These are phyloP conservation scores for Petrolisthes manimaculis DNA, from an alignment of 2,888 invertebrate genomes.

Conservation along the genomic window DNA sequence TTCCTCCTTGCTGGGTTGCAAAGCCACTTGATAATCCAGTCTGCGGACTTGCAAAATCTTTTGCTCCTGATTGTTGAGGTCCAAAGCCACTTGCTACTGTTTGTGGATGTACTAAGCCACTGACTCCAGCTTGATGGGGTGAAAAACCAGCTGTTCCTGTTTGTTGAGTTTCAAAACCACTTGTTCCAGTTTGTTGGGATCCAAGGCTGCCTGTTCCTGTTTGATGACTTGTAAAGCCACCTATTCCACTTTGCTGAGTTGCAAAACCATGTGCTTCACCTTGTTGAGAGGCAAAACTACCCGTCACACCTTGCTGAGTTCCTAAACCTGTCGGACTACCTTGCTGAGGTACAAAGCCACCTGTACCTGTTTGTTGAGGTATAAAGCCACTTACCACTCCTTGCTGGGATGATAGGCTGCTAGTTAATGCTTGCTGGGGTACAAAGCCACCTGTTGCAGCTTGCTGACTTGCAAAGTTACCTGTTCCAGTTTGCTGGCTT, in stretches of 20 bases:
- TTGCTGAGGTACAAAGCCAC: neutral
- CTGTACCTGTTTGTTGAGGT: neutral
- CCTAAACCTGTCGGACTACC: neutral
- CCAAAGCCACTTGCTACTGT: neutral
- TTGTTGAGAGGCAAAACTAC: neutral
- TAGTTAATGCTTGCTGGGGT: neutral
- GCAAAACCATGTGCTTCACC: neutral
- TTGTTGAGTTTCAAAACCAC: slow-evolving; percentile 7
- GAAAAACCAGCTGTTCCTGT: neutral
- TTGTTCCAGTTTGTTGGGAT: neutral
- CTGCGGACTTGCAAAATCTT: neutral
- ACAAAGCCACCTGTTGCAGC: neutral
- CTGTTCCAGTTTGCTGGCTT: neutral
- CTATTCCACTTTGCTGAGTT: neutral
- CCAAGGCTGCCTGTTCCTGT: neutral
- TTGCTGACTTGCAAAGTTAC: neutral
- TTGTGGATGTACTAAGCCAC: neutral
- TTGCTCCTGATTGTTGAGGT: neutral
- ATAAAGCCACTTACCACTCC: neutral
- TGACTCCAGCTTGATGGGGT: neutral
- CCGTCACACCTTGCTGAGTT: neutral
- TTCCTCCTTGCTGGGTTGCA: neutral
- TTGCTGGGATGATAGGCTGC: neutral
- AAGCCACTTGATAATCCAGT: neutral
- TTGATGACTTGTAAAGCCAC: neutral